A percentile compares a stretch with the other conserved stretches of the same genome.
Evolutionary conservation across 2,113 vertebrate species (phyloP).

Genomic region (Pomatorhinus ruficollis): DNA sequence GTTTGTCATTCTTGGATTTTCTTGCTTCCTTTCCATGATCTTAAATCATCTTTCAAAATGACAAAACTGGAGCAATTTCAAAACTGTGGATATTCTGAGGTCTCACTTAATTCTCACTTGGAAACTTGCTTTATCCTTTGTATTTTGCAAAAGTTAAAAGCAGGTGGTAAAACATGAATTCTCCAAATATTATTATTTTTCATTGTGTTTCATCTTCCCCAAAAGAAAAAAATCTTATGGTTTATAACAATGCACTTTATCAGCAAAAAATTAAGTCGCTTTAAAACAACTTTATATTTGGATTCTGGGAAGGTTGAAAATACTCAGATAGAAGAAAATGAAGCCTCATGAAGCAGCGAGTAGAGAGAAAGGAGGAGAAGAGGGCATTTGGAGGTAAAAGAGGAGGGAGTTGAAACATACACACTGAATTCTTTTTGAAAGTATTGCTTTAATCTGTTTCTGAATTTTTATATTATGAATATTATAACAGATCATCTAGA

Average conservation of each 20-base stretch:
- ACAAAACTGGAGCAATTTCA: not conserved
- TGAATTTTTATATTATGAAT: slow-evolving; percentile 26
- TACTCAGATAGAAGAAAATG: not conserved
- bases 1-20: not conserved
- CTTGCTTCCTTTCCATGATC: not conserved
- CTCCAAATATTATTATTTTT: not conserved
- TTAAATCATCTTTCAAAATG: not conserved
- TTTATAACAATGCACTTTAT: not conserved
- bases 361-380: not conserved
- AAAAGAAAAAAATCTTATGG: not conserved
- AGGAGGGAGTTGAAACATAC: not conserved
- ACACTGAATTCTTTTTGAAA: not conserved
- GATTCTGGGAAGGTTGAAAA: not conserved
- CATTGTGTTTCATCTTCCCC: not conserved
- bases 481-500: slow-evolving; percentile 10
- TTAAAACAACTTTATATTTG: not conserved
- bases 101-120: not conserved
- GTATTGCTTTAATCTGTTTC: not conserved
- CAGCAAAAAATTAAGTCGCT: not conserved
- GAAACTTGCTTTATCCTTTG: not conserved
- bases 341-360: not conserved
- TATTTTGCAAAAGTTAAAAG: not conserved
- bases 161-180: not conserved
- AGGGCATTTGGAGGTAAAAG: not conserved
- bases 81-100: not conserved